phyloP scores from a whole-genome alignment of 2,113 vertebrate species.

The Isurus oxyrinchus region DNA sequence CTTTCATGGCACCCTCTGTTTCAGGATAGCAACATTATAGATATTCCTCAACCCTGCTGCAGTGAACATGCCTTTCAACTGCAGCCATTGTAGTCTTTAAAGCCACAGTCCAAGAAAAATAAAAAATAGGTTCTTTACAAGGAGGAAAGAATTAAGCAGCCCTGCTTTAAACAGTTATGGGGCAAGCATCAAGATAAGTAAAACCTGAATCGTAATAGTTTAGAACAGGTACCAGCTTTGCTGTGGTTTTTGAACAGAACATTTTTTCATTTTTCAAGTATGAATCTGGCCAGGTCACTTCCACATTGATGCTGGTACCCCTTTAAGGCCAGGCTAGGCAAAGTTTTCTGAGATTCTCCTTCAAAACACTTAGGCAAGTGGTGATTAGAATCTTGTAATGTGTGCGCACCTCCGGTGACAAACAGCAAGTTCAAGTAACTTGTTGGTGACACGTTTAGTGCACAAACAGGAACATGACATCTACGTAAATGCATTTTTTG shows the following conservation, averaged over 20 bases:
- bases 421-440: neutral
- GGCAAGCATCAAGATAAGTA: neutral
- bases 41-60: too few species aligned
- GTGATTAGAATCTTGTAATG: neutral
- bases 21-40: too few species aligned
- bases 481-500: neutral
- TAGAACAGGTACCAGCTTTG: neutral
- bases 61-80: too few species aligned
- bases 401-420: neutral
- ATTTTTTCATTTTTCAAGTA: neutral
- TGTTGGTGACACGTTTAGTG: neutral
- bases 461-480: neutral
- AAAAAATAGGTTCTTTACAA: too few species aligned
- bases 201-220: neutral
- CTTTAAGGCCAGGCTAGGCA: neutral
- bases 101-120: too few species aligned
- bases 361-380: neutral
- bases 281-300: neutral
- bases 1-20: too few species aligned
- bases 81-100: too few species aligned
- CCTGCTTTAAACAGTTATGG: neutral
- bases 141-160: neutral
- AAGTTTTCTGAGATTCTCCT: neutral
- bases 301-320: neutral
- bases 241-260: neutral